Evolutionary conservation across 2,888 invertebrate species (phyloP), one percentile per base, ranked within the genome.

Genomic region (Barypeithes pellucidus): DNA sequence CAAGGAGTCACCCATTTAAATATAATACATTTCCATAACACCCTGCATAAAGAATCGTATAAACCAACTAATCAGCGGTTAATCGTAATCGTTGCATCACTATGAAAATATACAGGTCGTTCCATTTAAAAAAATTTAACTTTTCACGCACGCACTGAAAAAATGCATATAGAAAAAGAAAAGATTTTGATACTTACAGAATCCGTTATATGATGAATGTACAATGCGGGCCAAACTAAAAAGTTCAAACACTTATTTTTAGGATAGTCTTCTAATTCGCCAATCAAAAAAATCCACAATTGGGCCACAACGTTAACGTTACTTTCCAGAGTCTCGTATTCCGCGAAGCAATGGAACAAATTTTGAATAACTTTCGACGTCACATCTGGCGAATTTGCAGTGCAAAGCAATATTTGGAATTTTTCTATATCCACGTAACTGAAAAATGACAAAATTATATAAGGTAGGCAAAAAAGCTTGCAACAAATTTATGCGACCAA

Each of bases 171-270:
- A n/a, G n/a, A n/a, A n/a, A n/a, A n/a, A n/a, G n/a, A n/a, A 29
- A 29, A 5, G 9, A 8, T 29, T 4, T 8, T 16, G 59, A 5
- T 22, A 75, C 77, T 72, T 75, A 80, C 80, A 3, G 14, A 8
- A 20, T 78, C 76, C 45, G 78, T 75, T 22, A 81, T 50, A 57
- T 72, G 75, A 22, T 81, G 78, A 11, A 79, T 57, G 74, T 80
- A 75, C 5, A 75, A 61, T 12, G 77, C 74, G 8, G 81, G 80
- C 81, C 81, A 82, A 54, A 77, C 60, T 12, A 81, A 76, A 68
- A 76, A 80, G 22, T 77, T 57, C 18, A 73, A 57, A 12, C 75
- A 73, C 60, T 73, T 71, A 57, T 69, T 75, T 14, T 50, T 52
- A 7, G 62, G 36, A 39, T 71, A 76, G 66, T 77, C 73, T 7